Evolutionary conservation across 2,797 vertebrate genomes (phyloP), one percentile per base, ranked within the genome.

Genomic region (Premnoplex brunnescens): DNA sequence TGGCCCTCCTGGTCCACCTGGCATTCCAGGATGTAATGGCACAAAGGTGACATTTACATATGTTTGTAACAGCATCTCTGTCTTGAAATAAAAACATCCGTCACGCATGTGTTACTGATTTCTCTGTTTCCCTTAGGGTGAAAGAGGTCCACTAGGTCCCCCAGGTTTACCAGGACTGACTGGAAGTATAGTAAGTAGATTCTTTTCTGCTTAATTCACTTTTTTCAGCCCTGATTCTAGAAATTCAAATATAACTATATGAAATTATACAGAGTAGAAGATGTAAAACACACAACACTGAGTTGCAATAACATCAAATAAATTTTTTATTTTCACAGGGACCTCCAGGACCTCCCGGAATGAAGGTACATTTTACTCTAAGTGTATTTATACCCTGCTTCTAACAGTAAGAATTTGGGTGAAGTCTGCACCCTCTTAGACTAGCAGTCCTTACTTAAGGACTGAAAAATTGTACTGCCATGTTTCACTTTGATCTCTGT

Each of bases 1-100:
- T 55, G 99, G 99, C 3, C 98, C 99, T 6, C 98, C 98, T 18
- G 99, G 99, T 80, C 68, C 97, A 27, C 88, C 96, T 62, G 99
- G 99, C 58, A 99, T 99, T 95, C 99, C 99, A 90, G 99, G 99
- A 88, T 99, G 99, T 97, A 99, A 99, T 36, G 99, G 99, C 89
- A 99, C 99, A 56, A 99, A 99, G 98, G 99, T 99, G 98, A 96
- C 34, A 66, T 81, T 86, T 86, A 21, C 10, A 49, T 44, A 27
- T 3, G 1, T 83, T 62, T 83, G n/a, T 72, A 27, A 37, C 46
- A 46, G 12, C 69, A 36, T 55, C 28, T n/a, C 30, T 56, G 7
- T 34, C 36, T 41, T 23, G 51, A 67, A 64, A 41, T 21, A 44
- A 68, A 72, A 52, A 9, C 7, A 27, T 27, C 16, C 12, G 8